phyloP scores from a whole-genome alignment of 92 coral and sea anemone genomes.

The Pocillopora grandis region DNA sequence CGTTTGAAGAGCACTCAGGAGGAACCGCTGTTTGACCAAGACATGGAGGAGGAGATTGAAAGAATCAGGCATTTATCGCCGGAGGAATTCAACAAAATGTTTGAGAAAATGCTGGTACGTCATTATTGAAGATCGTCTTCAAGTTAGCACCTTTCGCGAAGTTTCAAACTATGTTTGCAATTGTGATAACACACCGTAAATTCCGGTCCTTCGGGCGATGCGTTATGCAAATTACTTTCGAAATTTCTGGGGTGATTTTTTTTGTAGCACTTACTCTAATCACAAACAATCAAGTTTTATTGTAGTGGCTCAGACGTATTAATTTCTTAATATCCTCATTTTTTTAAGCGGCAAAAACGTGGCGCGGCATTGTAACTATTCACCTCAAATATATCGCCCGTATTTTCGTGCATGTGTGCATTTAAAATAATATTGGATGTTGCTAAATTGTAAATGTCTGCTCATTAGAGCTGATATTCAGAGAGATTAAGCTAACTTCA shows the following conservation, averaged over 20 bases:
- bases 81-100: conserved; percentile 77
- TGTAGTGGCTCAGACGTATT: neutral
- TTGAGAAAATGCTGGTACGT: conserved; percentile 91
- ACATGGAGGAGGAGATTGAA: conserved; percentile 64
- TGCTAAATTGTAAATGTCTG: neutral
- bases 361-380: neutral
- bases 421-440: neutral
- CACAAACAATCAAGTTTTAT: neutral
- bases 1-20: conserved; percentile 67
- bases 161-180: neutral
- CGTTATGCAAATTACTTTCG: conserved; percentile 10
- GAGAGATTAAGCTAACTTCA: neutral
- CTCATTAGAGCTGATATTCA: neutral
- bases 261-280: neutral
- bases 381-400: too few relatives aligned
- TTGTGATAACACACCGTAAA: neutral
- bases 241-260: conserved; percentile 10
- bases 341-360: neutral
- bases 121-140: neutral
- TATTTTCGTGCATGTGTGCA: neutral
- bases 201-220: neutral
- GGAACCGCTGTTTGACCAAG: conserved; percentile 57
- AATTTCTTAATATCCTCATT: neutral
- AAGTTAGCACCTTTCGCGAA: neutral
- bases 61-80: conserved; percentile 56